Base-by-base conservation (phyloP, 2,888 invertebrate species). In the Boloria selene region DNA sequence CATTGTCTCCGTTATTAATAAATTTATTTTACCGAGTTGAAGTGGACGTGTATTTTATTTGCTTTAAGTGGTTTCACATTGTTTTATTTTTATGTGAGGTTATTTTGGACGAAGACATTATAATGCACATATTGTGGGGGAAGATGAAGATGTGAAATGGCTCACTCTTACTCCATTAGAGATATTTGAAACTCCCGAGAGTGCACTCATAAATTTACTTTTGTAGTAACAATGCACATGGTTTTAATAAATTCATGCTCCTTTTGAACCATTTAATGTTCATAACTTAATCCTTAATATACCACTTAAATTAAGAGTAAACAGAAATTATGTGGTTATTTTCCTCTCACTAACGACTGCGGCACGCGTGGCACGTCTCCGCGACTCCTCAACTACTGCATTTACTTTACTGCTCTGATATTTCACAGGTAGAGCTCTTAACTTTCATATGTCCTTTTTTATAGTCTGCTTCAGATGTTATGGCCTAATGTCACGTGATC, bases 31-130 rank as follows among this genome's bases (percentile, higher is more conserved):
- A 91, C 85, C 79, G 91, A 90, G 90, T 87, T 85, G 89, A 88
- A 88, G 88, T 85, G 83, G 90, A 90, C 90, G 87, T 92, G 90
- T 90, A 90, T 91, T 92, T 92, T 92, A 92, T 92, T 91, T 91
- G 90, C 91, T 92, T 90, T 92, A 92, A 92, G 92, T 92, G 92
- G 92, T 91, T 90, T 91, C 90, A 92, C 92, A 91, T 92, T 92
- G 90, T 90, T 91, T 92, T 90, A 88, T 91, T 91, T 92, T 92
- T 91, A 92, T 92, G 91, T 90, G 89, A 82, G 87, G 89, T 88
- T 92, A 92, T 92, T 92, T 92, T 90, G 81, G 90, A 86, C 85
- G 79, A 83, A 84, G 86, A 89, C 92, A 88, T 92, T 90, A 91
- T 92, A 90, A 90, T 88, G 89, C 89, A 88, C 90, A 56, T 56